Percentiles rank a stretch among this genome's conserved stretches.
Conservation (phyloP, 2,113 vertebrate species). For the Chinchilla lanigera region DNA sequence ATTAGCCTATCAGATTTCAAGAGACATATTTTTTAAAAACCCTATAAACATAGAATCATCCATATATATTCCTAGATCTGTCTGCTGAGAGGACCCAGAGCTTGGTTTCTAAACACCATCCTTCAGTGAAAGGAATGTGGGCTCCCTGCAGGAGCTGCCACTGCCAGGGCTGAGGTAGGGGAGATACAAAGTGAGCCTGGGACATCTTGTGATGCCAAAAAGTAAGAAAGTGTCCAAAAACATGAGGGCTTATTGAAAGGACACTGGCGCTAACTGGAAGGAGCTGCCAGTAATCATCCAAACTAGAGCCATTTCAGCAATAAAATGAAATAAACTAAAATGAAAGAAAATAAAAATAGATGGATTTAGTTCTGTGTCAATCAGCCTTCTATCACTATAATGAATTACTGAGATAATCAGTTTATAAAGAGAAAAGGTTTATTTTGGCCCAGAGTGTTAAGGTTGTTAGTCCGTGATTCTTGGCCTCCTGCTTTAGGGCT, state of each 20-base stretch:
- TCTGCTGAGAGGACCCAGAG: neutral
- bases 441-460: neutral
- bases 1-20: conserved; percentile 3
- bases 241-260: neutral
- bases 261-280: neutral
- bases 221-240: neutral
- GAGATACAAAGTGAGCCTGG: neutral
- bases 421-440: neutral
- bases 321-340: conserved; percentile 7
- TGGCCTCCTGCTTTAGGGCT: neutral
- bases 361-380: neutral
- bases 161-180: neutral
- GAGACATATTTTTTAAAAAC: neutral
- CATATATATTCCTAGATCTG: neutral
- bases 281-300: neutral
- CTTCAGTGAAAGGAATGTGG: neutral
- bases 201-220: neutral
- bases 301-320: neutral
- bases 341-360: neutral
- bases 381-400: neutral
- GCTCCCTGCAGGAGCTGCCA: neutral
- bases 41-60: neutral
- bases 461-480: neutral
- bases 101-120: neutral
- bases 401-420: neutral